Percentiles rank a stretch among this genome's conserved stretches.
Conservation (phyloP, 92 coral and sea anemone species). For the Blastomussa wellsi region DNA sequence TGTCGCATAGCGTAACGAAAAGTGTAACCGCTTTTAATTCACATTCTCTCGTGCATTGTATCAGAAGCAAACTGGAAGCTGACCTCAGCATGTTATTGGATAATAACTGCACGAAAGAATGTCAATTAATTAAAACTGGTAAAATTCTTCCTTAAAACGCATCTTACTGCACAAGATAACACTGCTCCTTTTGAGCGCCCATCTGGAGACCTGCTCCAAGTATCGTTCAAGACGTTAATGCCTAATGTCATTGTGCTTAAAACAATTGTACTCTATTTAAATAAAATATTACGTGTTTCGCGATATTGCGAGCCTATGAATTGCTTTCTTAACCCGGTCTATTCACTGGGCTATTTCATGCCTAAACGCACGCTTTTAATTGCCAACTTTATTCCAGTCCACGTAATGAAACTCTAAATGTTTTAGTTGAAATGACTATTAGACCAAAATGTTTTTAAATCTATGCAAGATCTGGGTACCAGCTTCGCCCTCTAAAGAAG, state of each 20-base stretch:
- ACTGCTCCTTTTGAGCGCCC: not conserved
- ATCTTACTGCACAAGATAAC: not conserved
- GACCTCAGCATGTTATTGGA: not conserved
- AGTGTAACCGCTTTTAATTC: too few species aligned
- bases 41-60: too few species aligned
- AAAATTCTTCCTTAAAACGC: not conserved
- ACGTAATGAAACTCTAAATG: not conserved
- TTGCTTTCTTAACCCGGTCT: not conserved
- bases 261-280: not conserved
- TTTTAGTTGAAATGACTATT: not conserved
- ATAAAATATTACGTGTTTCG: not conserved
- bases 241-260: not conserved
- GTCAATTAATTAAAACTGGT: not conserved
- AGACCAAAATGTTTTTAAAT: not conserved
- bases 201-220: conserved; percentile 22
- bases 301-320: not conserved
- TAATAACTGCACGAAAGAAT: too few species aligned
- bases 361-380: not conserved
- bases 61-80: not conserved
- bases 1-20: too few species aligned
- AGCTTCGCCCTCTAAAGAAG: not conserved
- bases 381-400: not conserved
- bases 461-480: not conserved
- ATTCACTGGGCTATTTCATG: not conserved
- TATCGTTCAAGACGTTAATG: too few species aligned